These are phyloP conservation scores for Opisthocomus hoazin DNA, from an alignment of 2,113 vertebrate genomes.

Conservation along the genomic window DNA sequence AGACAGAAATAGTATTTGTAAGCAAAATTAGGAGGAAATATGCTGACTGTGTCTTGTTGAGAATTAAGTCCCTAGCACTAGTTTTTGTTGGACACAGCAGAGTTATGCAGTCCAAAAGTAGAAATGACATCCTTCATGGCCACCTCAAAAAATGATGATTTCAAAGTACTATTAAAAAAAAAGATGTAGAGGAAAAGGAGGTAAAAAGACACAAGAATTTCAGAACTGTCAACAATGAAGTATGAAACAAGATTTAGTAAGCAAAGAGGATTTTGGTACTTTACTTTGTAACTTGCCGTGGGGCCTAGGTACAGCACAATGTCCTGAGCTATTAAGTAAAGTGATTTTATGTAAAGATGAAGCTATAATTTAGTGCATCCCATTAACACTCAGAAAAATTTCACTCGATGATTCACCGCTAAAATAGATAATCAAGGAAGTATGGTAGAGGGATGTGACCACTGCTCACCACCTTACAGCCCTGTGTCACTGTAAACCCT, in stretches of 20 bases:
- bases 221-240: neutral
- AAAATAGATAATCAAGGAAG: neutral
- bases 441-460: neutral
- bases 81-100: neutral
- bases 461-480: neutral
- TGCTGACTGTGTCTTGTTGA: neutral
- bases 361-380: neutral
- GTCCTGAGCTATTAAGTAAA: neutral
- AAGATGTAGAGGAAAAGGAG: neutral
- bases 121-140: neutral
- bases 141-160: neutral
- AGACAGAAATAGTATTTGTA: slow-evolving; percentile 4
- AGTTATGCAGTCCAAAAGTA: neutral
- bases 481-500: neutral
- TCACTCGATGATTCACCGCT: neutral
- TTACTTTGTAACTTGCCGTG: neutral
- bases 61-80: neutral
- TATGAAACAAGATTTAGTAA: neutral
- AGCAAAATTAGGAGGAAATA: slow-evolving; percentile 25
- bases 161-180: neutral
- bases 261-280: neutral
- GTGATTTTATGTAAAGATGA: neutral
- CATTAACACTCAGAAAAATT: neutral
- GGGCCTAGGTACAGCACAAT: neutral
- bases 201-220: neutral